Evolutionary conservation across 1,140 invertebrate species (phyloP).

Genomic region (Aphis craccivora): DNA sequence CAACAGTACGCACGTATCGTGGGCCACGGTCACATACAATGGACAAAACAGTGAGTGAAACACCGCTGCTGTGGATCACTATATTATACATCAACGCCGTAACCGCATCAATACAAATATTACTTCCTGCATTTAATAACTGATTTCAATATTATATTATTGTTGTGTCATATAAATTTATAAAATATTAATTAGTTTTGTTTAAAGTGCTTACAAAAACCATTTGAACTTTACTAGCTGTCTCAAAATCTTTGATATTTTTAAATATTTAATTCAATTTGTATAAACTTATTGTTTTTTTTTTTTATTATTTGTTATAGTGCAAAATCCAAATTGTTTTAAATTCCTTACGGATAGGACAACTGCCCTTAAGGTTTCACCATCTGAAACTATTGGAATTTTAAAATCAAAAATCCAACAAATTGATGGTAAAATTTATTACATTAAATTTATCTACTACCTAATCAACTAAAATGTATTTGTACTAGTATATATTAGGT

Average conservation of each 20-base stretch:
- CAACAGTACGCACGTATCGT: too few relatives aligned
- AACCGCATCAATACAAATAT: too few relatives aligned
- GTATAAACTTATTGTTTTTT: not conserved
- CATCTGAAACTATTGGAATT: conserved; percentile 92
- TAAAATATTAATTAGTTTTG: not conserved
- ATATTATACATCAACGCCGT: too few relatives aligned
- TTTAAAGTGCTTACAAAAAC: not conserved
- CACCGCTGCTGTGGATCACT: too few relatives aligned
- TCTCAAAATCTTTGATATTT: not conserved
- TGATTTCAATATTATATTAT: too few relatives aligned
- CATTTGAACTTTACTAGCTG: not conserved
- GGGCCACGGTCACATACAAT: too few relatives aligned
- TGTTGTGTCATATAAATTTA: not conserved
- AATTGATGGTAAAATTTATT: conserved; percentile 74
- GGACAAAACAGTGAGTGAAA: too few relatives aligned
- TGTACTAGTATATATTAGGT: too few relatives aligned
- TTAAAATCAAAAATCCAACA: conserved; percentile 95
- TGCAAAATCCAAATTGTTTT: conserved; percentile 87
- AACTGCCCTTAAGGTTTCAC: conserved; percentile 92
- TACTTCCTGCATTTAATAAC: too few relatives aligned
- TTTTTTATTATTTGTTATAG: not conserved
- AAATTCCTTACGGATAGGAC: conserved; percentile 94
- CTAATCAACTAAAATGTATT: too few relatives aligned
- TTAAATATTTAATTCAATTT: not conserved
- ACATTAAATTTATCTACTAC: too few relatives aligned